Evolutionary conservation across 2,113 vertebrate genomes (phyloP).

Genomic region (Lates calcarifer): DNA sequence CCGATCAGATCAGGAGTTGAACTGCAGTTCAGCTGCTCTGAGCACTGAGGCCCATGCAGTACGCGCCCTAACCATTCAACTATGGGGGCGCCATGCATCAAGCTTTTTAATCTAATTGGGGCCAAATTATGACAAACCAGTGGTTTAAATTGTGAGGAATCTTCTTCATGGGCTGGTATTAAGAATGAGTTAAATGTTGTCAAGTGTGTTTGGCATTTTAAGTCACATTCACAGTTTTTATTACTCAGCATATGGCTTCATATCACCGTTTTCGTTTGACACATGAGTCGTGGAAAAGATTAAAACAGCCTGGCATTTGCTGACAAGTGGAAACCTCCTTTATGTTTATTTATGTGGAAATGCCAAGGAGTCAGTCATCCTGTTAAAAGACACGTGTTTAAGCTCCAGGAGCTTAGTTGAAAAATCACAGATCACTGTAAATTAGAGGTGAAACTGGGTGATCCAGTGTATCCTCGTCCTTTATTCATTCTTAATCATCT

Average conservation of each 20-base stretch:
- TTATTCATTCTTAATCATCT: background rate
- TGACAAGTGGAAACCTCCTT: background rate
- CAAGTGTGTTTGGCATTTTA: background rate
- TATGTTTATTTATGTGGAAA: background rate
- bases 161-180: background rate
- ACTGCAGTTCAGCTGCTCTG: no score
- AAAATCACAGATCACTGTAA: background rate
- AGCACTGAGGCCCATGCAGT: no score
- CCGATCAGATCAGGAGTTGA: no score
- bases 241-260: background rate
- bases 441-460: background rate
- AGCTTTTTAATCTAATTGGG: no score
- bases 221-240: background rate
- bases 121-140: background rate
- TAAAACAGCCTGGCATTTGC: conserved; percentile 12
- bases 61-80: no score
- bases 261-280: background rate
- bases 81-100: no score
- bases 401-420: background rate
- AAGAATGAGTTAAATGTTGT: background rate
- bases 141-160: background rate
- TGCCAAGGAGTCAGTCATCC: background rate
- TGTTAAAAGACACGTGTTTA: background rate
- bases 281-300: background rate
- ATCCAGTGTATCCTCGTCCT: background rate